Evolutionary conservation across 1,140 invertebrate genomes (phyloP), one percentile per base, ranked within the genome.

Genomic region (Drosophila nannoptera): DNA sequence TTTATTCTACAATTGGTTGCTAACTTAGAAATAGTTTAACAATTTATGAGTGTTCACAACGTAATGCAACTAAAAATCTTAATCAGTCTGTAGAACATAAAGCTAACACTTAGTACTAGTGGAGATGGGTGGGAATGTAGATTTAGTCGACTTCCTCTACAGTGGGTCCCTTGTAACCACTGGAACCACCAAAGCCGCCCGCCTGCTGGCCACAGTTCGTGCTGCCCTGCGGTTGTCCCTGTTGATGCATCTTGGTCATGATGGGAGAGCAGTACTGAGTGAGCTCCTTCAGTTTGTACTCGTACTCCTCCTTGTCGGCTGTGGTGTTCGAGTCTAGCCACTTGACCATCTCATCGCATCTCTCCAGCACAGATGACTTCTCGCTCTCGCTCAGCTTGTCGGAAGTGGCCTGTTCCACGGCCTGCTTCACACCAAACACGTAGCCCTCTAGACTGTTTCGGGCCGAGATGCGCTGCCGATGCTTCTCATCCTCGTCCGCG

Each of bases 71-170:
- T 48, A 62, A 55, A 55, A 40, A 49, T 31, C 14, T 9, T 52
- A 31, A 56, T 62, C 60, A 64, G 60, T 69, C 67, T 35, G 40
- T 9, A 6, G 2, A 45, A 32, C 16, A 16, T 43, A 62, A 42
- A 31, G 12, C 48, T 49, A 36, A 12, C 40, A 22, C 22, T 22
- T 22, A 22, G 22, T 2, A 12, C n/a, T 43, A 43, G 8, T 9
- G 40, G 40, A 43, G 12, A 49, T 43, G 12, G 40, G 6, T 43
- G 6, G 31, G 55, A 59, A 49, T 62, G 33, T 22, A 22, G 6
- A 7, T n/a, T 91, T 93, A 94, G 87, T 94, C 93, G 29, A 95
- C 94, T 90, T 94, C 94, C 87, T 95, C 94, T 46, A 94, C 92
- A 7, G 93, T 94, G 36, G 93, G 93, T 49, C 93, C 93, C 32